phyloP scores from a whole-genome alignment of 2,888 invertebrate genomes.

The Rhagium mordax region DNA sequence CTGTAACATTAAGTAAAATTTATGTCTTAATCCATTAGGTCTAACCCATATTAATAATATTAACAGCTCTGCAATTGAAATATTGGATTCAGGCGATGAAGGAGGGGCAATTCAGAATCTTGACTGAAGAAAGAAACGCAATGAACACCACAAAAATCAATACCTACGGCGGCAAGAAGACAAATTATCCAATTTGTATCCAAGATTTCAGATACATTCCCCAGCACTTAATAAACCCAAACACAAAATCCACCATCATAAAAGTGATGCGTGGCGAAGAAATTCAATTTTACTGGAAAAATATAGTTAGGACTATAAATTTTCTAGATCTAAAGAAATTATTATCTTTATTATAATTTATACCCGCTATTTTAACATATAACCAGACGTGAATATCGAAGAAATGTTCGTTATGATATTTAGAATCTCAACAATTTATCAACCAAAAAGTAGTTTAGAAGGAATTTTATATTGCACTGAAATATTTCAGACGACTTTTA shows the following conservation, averaged over 20 bases:
- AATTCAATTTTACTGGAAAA: slow-evolving; percentile 46
- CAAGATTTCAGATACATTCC: slow-evolving; percentile 62
- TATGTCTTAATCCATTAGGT: slow-evolving; percentile 29
- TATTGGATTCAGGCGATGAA: slow-evolving; percentile 21
- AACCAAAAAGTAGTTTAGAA: too few relatives aligned
- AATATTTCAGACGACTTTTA: too few relatives aligned
- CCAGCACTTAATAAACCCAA: slow-evolving; percentile 62
- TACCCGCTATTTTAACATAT: too few relatives aligned
- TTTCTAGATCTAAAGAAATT: neutral
- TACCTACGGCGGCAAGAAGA: slow-evolving; percentile 56
- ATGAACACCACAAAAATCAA: slow-evolving; percentile 44
- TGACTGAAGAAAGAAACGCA: slow-evolving; percentile 34
- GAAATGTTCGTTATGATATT: too few relatives aligned
- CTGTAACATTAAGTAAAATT: slow-evolving; percentile 5
- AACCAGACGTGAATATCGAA: too few relatives aligned
- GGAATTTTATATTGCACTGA: too few relatives aligned
- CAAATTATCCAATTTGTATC: slow-evolving; percentile 66
- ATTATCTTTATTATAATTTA: neutral
- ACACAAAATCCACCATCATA: slow-evolving; percentile 43
- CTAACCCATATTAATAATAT: slow-evolving; percentile 6
- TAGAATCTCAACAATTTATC: too few relatives aligned
- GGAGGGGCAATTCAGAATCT: slow-evolving; percentile 30
- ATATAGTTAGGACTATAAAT: neutral
- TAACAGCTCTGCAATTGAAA: slow-evolving; percentile 7
- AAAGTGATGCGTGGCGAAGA: slow-evolving; percentile 52